Evolutionary conservation across 2,113 vertebrate species (phyloP).

Genomic region (Platichthys flesus): DNA sequence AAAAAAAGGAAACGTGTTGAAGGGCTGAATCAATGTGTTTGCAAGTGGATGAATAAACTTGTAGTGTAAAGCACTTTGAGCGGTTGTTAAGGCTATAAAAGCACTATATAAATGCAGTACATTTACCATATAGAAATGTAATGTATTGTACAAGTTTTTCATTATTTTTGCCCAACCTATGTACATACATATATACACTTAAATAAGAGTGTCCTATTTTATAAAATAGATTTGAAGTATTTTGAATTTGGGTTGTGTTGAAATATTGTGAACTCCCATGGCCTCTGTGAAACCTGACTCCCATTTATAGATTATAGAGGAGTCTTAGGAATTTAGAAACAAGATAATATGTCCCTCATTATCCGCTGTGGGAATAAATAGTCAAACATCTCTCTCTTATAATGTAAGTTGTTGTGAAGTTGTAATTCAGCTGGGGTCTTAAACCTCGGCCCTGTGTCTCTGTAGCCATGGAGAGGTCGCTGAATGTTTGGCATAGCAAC

Average conservation of each 20-base stretch:
- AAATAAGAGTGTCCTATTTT: not conserved
- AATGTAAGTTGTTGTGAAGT: constrained; percentile 10
- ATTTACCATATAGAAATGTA: no score
- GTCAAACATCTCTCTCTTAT: not conserved
- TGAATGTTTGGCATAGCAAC: constrained; percentile 68
- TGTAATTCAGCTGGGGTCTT: not conserved
- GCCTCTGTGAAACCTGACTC: not conserved
- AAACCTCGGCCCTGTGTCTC: constrained; percentile 17
- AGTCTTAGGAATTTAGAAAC: no score
- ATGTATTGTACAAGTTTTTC: no score
- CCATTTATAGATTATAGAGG: not conserved
- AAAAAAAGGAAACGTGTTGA: no score
- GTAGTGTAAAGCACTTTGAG: no score
- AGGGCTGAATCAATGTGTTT: no score
- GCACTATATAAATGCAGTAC: no score
- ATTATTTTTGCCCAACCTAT: not conserved
- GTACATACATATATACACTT: not conserved
- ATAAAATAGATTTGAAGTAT: constrained; percentile 13
- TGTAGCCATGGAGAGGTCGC: constrained; percentile 32
- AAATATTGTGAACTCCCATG: constrained; percentile 1
- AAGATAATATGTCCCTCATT: not conserved
- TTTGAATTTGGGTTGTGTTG: constrained; percentile 31
- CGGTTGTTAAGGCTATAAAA: no score
- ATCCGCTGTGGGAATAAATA: not conserved
- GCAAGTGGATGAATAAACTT: no score